These are phyloP conservation scores for Sphinx pinastri DNA, from an alignment of 2,888 invertebrate genomes.

Conservation along the genomic window DNA sequence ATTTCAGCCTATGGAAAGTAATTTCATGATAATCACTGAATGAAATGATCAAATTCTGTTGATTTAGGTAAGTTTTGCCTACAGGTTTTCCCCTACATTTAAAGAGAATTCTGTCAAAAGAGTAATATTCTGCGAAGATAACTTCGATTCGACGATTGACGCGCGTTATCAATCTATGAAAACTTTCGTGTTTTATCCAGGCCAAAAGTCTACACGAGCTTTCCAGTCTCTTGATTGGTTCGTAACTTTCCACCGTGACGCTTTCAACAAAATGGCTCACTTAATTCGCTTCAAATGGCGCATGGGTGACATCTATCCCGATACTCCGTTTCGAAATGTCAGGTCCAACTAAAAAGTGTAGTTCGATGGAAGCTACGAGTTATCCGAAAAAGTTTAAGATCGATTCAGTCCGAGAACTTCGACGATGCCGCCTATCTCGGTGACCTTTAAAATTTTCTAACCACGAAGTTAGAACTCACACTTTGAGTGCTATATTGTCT, in stretches of 20 bases:
- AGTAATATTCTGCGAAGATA: too few relatives aligned
- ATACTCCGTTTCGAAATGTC: neutral
- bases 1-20: too few relatives aligned
- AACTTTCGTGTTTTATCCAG: neutral
- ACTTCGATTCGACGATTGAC: too few relatives aligned
- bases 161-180: neutral
- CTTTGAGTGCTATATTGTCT: constrained; percentile 3
- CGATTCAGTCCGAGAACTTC: constrained; percentile 25
- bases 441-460: constrained; percentile 26
- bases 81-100: too few relatives aligned
- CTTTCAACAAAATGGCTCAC: constrained; percentile 5
- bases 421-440: constrained; percentile 29
- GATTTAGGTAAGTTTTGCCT: too few relatives aligned
- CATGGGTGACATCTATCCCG: neutral
- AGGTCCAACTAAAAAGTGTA: constrained; percentile 19
- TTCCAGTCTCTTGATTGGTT: neutral
- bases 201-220: neutral
- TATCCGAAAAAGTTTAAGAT: constrained; percentile 17
- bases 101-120: too few relatives aligned
- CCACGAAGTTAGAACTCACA: neutral
- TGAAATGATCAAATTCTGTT: too few relatives aligned
- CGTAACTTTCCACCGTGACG: neutral
- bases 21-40: too few relatives aligned
- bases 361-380: constrained; percentile 12
- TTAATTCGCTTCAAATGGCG: neutral